A percentile compares a stretch with the other conserved stretches of the same genome.
These are phyloP conservation scores for Pocillopora damicornis DNA, from an alignment of 64 coral and sea anemone genomes.

Conservation along the genomic window DNA sequence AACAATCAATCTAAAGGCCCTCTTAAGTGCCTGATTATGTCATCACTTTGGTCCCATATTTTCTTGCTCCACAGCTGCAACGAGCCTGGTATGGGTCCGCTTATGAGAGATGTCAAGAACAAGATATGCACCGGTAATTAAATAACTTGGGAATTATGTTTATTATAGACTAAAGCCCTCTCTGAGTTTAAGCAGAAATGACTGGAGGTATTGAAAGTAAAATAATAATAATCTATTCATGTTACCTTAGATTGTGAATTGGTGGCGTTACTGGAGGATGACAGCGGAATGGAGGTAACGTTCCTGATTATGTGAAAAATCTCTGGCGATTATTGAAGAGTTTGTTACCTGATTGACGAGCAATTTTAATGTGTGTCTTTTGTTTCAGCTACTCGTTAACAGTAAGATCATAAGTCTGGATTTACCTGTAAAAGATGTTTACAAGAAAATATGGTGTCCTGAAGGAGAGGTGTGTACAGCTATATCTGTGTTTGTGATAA, in stretches of 20 bases:
- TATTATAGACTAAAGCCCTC: neutral
- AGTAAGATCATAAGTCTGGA: slow-evolving; percentile 96
- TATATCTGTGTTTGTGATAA: neutral
- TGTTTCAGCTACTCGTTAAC: slow-evolving; percentile 80
- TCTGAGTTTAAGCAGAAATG: neutral
- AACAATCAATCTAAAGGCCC: too few relatives aligned
- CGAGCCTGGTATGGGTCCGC: slow-evolving; percentile 88
- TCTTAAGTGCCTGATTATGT: neutral
- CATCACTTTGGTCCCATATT: neutral
- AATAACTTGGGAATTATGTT: neutral
- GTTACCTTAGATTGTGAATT: slow-evolving; percentile 84
- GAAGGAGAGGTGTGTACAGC: slow-evolving; percentile 79
- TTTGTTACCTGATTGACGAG: neutral
- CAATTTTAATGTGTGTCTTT: neutral
- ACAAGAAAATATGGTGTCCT: slow-evolving; percentile 98
- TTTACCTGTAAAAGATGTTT: slow-evolving; percentile 94
- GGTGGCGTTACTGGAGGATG: slow-evolving; percentile 92
- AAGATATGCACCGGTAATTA: slow-evolving; percentile 93
- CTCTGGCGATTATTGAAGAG: neutral
- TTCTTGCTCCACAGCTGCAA: slow-evolving; percentile 64
- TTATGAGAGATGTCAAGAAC: slow-evolving; percentile 99
- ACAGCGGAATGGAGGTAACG: slow-evolving; percentile 97
- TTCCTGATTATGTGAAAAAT: neutral
- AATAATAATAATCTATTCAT: neutral
- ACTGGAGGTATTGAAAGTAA: neutral